Evolutionary conservation across 2,888 invertebrate genomes (phyloP), one percentile per base, ranked within the genome.

Genomic region (Melitaea athalia): DNA sequence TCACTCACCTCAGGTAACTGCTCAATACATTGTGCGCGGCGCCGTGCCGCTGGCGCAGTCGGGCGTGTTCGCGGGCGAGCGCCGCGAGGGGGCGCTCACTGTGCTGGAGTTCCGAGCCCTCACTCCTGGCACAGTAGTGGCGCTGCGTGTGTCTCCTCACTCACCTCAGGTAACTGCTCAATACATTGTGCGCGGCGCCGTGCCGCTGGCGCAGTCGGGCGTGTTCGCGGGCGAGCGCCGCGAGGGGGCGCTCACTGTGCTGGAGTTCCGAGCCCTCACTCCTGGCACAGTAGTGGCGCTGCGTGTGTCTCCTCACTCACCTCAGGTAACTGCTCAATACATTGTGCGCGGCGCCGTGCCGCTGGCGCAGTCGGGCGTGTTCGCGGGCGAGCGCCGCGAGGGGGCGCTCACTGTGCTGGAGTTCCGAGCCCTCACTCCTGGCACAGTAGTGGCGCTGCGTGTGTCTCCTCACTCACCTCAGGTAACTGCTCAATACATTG

Each of bases 351-450:
- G 24, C 24, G 24, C 24, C 31, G 94, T n/a, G n/a, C 94, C 95
- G 71, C 87, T 96, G 33, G 90, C 90, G 50, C 94, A 96, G 73
- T 97, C 97, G 11, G 90, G 92, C 31, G 94, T 96, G 79, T 93
- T 98, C 64, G 88, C 94, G 69, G 91, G 88, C 43, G 89, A 94
- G 50, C 63, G 66, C 66, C 49, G 74, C 77, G 68, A 15, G 1
- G 2, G 12, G 42, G 8, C 42, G 42, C 42, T 42, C 6, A 5
- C 8, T 5, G 6, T 42, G 42, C 5, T 7, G 42, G 42, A 5
- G 42, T 5, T 98, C 83, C 94, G 94, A 45, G 94, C 96, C 80
- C 96, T 99, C 80, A 95, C 96, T 70, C 98, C 98, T 0, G 79
- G 79, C 70, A 64, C 71, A 63, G 77, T 77, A 62, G 74, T 73